Base-by-base conservation (phyloP, 2,888 invertebrate genomes). In the Scaptodrosophila latifasciaeformis region DNA sequence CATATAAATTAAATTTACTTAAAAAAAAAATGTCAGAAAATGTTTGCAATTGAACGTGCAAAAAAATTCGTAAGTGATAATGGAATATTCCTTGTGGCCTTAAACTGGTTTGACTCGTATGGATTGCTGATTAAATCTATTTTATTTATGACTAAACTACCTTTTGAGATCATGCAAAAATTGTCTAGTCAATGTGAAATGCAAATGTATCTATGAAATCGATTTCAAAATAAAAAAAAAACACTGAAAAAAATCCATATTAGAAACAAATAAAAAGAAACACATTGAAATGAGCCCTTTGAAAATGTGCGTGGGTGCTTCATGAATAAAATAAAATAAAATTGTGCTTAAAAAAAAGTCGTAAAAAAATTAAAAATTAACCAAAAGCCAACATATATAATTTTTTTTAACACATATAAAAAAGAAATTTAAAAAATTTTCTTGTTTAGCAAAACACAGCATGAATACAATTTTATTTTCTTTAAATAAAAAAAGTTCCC, bases 401-500 rank as follows among this genome's bases (percentile, higher is more conserved):
- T 52, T 45, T 15, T 37, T 47, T 53, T 50, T 47, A 62, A 67
- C 45, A 59, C 56, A 47, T 49, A 49, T 40, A 13, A 31, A 39
- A 53, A 44, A 34, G 42, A 46, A 6, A 31, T 34, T 18, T 29
- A 54, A 45, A 42, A 53, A 46, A 40, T 45, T 30, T 46, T 34
- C n/a, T 31, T 24, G 31, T 62, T 64, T 58, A 78, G 81, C 81
- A 80, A 81, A 81, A 81, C 81, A 81, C 81, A 82, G 81, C 74
- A 68, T 81, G 81, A 82, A 77, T 61, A 56, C n/a, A n/a, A n/a
- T n/a, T n/a, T n/a, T n/a, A n/a, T n/a, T 61, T 62, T 45, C 13
- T 42, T 49, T 35, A 27, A 43, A 27, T 9, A 21, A 49, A 42
- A 27, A 56, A 57, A 47, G 21, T 21, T 31, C 29, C 29, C 24